A percentile compares a stretch with the other conserved stretches of the same genome.
These are phyloP conservation scores for Willisornis vidua DNA, from an alignment of 2,113 vertebrate genomes.

Conservation along the genomic window DNA sequence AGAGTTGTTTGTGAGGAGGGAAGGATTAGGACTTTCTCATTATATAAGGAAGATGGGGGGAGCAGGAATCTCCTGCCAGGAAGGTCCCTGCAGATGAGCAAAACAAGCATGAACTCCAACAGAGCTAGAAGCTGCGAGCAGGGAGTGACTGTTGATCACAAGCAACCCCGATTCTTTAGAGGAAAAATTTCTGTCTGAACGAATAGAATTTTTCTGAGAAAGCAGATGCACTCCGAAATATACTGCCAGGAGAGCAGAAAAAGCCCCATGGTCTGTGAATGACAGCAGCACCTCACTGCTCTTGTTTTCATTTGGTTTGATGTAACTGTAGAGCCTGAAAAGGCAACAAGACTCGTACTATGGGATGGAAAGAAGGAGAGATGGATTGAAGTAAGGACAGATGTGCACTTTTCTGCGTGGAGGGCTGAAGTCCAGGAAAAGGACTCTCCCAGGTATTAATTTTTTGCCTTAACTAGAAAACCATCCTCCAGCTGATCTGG, in stretches of 20 bases:
- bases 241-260: background rate
- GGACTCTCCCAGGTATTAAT: background rate
- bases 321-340: background rate
- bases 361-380: background rate
- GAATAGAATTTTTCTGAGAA: background rate
- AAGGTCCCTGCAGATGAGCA: background rate
- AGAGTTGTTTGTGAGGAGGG: background rate
- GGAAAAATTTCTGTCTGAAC: background rate
- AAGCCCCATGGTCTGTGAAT: accelerated
- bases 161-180: background rate
- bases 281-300: background rate
- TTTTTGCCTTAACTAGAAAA: background rate
- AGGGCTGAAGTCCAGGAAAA: background rate
- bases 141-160: background rate
- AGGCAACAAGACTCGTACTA: background rate
- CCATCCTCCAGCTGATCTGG: background rate
- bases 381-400: background rate
- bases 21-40: background rate
- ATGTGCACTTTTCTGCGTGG: background rate
- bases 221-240: background rate
- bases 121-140: background rate
- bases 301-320: background rate
- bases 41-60: background rate
- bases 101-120: background rate
- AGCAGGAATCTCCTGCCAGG: background rate